phyloP scores from a whole-genome alignment of 1,140 invertebrate species.

The Mya arenaria region DNA sequence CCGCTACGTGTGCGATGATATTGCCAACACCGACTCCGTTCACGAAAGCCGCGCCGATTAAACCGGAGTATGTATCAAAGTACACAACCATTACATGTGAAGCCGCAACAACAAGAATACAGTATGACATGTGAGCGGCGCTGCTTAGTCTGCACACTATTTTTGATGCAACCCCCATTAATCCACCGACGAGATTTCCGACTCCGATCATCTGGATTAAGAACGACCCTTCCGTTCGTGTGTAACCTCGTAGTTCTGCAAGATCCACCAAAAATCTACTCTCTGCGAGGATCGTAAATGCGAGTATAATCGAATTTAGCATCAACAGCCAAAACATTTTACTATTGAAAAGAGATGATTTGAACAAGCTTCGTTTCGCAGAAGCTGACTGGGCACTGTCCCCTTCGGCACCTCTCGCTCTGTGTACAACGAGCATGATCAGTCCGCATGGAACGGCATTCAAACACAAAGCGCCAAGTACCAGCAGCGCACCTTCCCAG shows the following conservation, averaged over 20 bases:
- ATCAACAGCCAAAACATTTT: conserved; percentile 31
- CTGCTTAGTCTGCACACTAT: conserved; percentile 20
- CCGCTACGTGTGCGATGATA: conserved; percentile 33
- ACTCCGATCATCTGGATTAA: conserved; percentile 28
- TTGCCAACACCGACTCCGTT: conserved; percentile 39
- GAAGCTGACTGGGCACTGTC: neutral
- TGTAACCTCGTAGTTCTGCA: conserved; percentile 18
- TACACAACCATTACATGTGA: conserved; percentile 30
- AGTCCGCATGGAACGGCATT: conserved; percentile 40
- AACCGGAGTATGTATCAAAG: conserved; percentile 4
- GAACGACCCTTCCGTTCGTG: conserved; percentile 19
- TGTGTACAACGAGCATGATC: conserved; percentile 1
- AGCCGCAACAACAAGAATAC: neutral
- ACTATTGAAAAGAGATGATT: neutral
- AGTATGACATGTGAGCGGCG: conserved; percentile 26
- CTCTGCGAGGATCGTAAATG: conserved; percentile 39
- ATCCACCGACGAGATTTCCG: conserved; percentile 20
- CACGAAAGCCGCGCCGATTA: conserved; percentile 9
- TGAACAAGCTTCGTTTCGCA: conserved; percentile 27
- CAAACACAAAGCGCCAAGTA: conserved; percentile 22
- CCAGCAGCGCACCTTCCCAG: conserved; percentile 26
- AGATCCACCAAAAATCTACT: conserved; percentile 35
- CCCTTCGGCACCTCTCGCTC: neutral
- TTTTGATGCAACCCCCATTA: conserved; percentile 12
- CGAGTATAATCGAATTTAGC: conserved; percentile 26